These are phyloP conservation scores for Mastomys natalensis DNA, from an alignment of 2,113 vertebrate genomes.

Conservation along the genomic window DNA sequence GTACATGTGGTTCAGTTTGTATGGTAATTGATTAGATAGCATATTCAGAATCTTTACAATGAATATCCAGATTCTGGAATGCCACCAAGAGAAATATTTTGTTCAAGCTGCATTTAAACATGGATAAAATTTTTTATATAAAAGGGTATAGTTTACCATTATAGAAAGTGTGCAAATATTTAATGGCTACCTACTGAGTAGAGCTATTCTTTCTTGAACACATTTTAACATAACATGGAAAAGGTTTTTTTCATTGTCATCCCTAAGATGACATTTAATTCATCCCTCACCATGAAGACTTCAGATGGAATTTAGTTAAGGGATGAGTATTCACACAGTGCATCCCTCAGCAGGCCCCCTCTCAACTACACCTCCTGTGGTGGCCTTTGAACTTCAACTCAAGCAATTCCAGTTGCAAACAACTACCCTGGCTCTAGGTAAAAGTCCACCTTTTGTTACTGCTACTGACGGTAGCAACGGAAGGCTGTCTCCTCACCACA, in stretches of 20 bases:
- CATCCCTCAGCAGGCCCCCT: neutral
- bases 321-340: neutral
- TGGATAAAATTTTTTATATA: constrained; percentile 55
- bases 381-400: constrained; percentile 22
- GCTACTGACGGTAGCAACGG: neutral
- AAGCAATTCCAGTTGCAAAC: neutral
- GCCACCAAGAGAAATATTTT: constrained; percentile 26
- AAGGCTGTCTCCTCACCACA: neutral
- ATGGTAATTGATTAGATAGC: constrained; percentile 11
- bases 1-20: neutral
- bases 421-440: neutral
- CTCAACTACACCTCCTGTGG: neutral
- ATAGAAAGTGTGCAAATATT: constrained; percentile 12
- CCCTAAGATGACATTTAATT: constrained; percentile 49
- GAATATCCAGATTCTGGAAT: constrained; percentile 23
- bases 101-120: constrained; percentile 47
- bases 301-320: constrained; percentile 50
- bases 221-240: constrained; percentile 38
- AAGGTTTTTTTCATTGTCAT: neutral
- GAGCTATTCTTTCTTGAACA: constrained; percentile 35
- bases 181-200: neutral
- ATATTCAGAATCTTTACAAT: neutral
- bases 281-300: constrained; percentile 43
- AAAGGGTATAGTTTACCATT: neutral
- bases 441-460: neutral